These are phyloP conservation scores for Hypsopygia costalis DNA, from an alignment of 2,888 invertebrate genomes.

Conservation along the genomic window DNA sequence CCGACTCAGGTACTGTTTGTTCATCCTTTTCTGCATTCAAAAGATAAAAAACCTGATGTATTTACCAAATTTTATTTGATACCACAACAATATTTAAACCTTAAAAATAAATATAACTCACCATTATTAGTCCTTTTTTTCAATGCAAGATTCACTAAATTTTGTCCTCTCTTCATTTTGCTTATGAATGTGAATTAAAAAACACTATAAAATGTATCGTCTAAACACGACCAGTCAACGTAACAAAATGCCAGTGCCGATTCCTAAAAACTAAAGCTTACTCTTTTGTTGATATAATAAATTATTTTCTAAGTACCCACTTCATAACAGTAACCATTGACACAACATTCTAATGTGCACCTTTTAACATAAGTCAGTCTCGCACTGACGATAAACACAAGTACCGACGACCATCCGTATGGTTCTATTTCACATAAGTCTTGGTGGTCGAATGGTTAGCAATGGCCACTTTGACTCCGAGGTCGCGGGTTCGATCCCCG, in stretches of 20 bases:
- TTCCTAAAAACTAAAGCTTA: slow-evolving; percentile 1
- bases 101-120: slow-evolving; percentile 3
- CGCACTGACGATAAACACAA: slow-evolving; percentile 1
- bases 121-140: slow-evolving; percentile 2
- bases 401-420: slow-evolving; percentile 2
- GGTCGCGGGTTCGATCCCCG: no score
- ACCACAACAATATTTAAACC: not conserved
- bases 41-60: not conserved
- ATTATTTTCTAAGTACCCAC: slow-evolving; percentile 2
- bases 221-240: slow-evolving; percentile 1
- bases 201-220: not conserved
- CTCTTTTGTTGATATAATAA: slow-evolving; percentile 2
- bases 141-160: slow-evolving; percentile 2
- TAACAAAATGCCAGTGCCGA: slow-evolving; percentile 1
- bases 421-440: slow-evolving; percentile 3
- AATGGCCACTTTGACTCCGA: no score
- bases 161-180: slow-evolving; percentile 1
- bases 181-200: not conserved
- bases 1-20: not conserved
- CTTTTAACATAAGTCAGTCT: slow-evolving; percentile 4
- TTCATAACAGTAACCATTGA: slow-evolving; percentile 3
- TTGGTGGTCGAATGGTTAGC: no score
- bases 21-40: not conserved
- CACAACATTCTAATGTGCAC: slow-evolving; percentile 2
- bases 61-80: not conserved